Conservation (phyloP, 2,888 invertebrate species). For the Ligdia adustata region DNA sequence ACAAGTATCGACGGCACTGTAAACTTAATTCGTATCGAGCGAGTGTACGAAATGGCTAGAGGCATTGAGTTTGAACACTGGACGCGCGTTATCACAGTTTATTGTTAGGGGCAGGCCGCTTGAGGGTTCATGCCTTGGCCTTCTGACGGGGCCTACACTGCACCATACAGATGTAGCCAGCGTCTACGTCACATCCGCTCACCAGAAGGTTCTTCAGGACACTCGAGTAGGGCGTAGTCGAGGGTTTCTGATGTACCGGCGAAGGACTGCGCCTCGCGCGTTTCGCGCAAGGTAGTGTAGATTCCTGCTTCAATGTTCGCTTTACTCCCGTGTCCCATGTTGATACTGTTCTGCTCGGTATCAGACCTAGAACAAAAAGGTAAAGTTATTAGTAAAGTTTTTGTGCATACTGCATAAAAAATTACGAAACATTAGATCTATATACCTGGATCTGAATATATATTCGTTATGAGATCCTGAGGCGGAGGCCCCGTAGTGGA, state of each 20-base stretch:
- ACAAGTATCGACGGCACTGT: slow-evolving; percentile 72
- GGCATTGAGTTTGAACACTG: slow-evolving; percentile 70
- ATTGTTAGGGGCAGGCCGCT: slow-evolving; percentile 42
- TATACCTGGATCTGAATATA: slow-evolving; percentile 75
- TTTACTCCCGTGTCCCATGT: slow-evolving; percentile 72
- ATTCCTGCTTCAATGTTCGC: slow-evolving; percentile 69
- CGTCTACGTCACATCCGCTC: slow-evolving; percentile 97
- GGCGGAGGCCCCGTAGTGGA: slow-evolving; percentile 73
- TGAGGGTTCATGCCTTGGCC: slow-evolving; percentile 70
- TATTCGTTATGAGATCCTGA: slow-evolving; percentile 77
- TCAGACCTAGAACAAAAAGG: slow-evolving; percentile 57
- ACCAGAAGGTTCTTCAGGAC: slow-evolving; percentile 97
- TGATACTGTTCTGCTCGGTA: slow-evolving; percentile 67
- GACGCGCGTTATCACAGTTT: slow-evolving; percentile 81
- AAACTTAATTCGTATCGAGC: slow-evolving; percentile 55
- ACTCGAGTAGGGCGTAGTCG: slow-evolving; percentile 86
- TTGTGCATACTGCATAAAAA: no score
- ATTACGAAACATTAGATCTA: background rate
- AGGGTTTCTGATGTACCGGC: slow-evolving; percentile 50
- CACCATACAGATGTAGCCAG: slow-evolving; percentile 94
- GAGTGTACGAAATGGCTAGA: slow-evolving; percentile 50
- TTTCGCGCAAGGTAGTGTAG: slow-evolving; percentile 65
- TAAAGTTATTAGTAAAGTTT: background rate
- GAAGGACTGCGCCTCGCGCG: slow-evolving; percentile 72
- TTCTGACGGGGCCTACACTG: slow-evolving; percentile 85